Percentiles rank a stretch among this genome's conserved stretches.
Conservation (phyloP, 2,113 vertebrate species). For the Mionectes macconnelli region DNA sequence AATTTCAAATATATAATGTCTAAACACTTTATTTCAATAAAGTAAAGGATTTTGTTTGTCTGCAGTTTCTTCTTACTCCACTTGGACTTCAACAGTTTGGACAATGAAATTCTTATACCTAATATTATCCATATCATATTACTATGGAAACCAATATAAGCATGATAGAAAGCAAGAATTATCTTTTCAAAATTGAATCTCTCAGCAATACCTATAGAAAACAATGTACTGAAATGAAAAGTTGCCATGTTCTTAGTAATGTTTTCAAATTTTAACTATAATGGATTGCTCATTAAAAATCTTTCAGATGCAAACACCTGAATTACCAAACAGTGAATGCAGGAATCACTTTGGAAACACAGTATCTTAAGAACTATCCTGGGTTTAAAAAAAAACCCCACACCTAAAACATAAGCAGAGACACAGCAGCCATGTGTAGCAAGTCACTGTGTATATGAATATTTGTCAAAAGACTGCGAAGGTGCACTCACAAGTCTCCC, state of each 20-base stretch:
- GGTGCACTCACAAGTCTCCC: background rate
- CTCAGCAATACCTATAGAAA: background rate
- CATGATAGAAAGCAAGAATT: background rate
- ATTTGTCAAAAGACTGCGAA: constrained; percentile 11
- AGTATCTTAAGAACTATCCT: background rate
- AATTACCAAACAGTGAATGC: background rate
- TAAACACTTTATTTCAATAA: background rate
- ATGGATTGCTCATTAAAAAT: background rate
- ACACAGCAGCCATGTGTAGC: background rate
- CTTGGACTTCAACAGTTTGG: background rate
- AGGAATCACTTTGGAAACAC: background rate
- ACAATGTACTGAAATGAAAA: background rate
- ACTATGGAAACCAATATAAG: background rate
- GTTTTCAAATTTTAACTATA: background rate
- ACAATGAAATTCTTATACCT: background rate
- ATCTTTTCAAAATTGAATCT: background rate
- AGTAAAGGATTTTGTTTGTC: background rate
- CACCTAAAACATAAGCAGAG: background rate
- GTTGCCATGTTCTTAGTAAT: background rate
- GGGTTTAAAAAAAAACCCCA: background rate
- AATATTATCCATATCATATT: background rate
- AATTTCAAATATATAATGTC: background rate
- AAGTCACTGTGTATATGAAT: background rate
- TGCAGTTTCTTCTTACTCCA: background rate
- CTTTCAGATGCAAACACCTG: background rate